These are phyloP conservation scores for Cordilura impudica DNA, from an alignment of 2,888 invertebrate genomes.

Conservation along the genomic window DNA sequence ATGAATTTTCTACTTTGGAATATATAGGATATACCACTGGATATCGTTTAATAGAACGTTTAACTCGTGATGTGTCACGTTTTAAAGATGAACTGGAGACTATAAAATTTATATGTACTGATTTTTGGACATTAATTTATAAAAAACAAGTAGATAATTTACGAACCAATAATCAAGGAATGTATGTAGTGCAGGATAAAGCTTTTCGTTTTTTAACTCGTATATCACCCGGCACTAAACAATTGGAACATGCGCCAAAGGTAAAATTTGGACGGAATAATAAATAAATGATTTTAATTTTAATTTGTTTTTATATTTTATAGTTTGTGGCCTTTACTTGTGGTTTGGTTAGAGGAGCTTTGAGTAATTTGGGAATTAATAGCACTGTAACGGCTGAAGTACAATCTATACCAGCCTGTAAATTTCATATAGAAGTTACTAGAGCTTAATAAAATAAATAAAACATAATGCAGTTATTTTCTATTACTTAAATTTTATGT, in stretches of 20 bases:
- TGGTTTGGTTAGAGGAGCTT: constrained; percentile 94
- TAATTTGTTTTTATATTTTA: constrained; percentile 70
- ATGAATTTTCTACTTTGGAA: constrained; percentile 84
- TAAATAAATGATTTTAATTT: neutral
- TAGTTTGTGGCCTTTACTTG: constrained; percentile 96
- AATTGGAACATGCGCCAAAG: constrained; percentile 93
- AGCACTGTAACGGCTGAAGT: constrained; percentile 98
- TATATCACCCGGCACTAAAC: constrained; percentile 93
- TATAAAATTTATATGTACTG: constrained; percentile 99
- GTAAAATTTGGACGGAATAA: constrained; percentile 79
- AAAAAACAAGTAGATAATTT: constrained; percentile 99
- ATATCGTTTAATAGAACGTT: constrained; percentile 89
- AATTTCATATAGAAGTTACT: constrained; percentile 94
- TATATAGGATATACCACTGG: constrained; percentile 92
- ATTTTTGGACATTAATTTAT: constrained; percentile 98
- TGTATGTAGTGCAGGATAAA: constrained; percentile 98
- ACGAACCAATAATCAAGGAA: constrained; percentile 96
- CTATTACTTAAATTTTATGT: too few species aligned
- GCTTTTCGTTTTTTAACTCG: constrained; percentile 93
- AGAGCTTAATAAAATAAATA: constrained; percentile 79
- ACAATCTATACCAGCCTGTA: constrained; percentile 93
- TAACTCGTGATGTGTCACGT: constrained; percentile 93
- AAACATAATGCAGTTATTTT: too few species aligned
- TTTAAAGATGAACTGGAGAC: constrained; percentile 98
- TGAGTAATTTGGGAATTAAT: constrained; percentile 95